Percentiles rank a stretch among this genome's conserved stretches.
These are phyloP conservation scores for Aratinga solstitialis DNA, from an alignment of 2,797 vertebrate genomes.

Conservation along the genomic window DNA sequence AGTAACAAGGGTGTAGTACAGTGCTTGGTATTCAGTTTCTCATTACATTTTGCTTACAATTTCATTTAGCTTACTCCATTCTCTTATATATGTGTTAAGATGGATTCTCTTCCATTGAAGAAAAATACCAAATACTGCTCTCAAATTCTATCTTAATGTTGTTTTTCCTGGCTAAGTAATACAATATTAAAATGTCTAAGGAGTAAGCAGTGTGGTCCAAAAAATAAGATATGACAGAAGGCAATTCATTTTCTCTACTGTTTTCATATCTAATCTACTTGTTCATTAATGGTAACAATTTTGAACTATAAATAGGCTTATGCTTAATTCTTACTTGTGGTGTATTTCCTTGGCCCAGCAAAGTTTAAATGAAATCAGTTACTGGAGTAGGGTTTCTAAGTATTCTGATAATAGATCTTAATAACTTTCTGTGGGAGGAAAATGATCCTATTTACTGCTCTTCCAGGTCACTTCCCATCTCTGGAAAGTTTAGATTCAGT, in stretches of 20 bases:
- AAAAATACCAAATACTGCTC: not conserved
- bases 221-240: not conserved
- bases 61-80: not conserved
- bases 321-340: not conserved
- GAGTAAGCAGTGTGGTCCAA: not conserved
- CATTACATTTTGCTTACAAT: not conserved
- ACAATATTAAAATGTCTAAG: not conserved
- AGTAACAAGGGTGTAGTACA: not conserved
- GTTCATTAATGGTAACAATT: not conserved
- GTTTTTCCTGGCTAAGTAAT: not conserved
- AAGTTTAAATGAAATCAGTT: not conserved
- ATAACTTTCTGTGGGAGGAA: not conserved
- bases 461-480: not conserved
- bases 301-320: not conserved
- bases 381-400: not conserved
- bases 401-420: not conserved
- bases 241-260: not conserved
- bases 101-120: not conserved
- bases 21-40: not conserved
- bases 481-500: not conserved
- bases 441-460: not conserved
- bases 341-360: not conserved
- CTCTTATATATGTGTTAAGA: not conserved
- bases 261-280: not conserved
- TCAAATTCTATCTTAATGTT: not conserved